Conservation (phyloP, 2,113 vertebrate genomes). For the Melanerpes formicivorus region DNA sequence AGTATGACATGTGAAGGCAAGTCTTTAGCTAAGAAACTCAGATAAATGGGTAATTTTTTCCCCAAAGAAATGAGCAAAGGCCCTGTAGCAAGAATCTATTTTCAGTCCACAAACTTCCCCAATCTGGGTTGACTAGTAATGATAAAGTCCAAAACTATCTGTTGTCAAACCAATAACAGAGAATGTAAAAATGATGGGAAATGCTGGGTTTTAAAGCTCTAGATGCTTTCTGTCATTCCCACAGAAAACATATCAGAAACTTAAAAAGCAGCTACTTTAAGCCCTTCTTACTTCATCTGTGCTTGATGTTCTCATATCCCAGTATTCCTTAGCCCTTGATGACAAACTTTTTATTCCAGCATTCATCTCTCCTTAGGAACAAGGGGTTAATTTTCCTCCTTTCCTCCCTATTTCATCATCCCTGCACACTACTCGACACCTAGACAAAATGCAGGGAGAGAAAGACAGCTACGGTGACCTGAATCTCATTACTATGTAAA, state of each 20-base stretch:
- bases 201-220: not conserved
- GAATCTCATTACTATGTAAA: conserved; percentile 76
- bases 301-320: not conserved
- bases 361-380: not conserved
- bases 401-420: not conserved
- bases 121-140: not conserved
- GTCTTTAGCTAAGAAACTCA: conserved; percentile 9
- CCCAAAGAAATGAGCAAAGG: not conserved
- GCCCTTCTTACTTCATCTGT: not conserved
- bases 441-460: conserved; percentile 60
- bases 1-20: conserved; percentile 16
- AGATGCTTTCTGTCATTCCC: not conserved
- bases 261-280: not conserved
- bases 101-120: not conserved
- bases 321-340: not conserved
- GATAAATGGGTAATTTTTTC: conserved; percentile 17
- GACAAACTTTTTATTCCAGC: not conserved
- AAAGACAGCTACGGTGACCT: conserved; percentile 66
- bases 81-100: not conserved
- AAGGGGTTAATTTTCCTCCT: conserved; percentile 62
- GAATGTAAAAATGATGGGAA: not conserved
- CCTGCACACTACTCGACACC: conserved; percentile 28
- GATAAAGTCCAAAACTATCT: not conserved
- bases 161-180: not conserved
- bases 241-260: not conserved